Evolutionary conservation across 1,140 invertebrate species (phyloP).

Genomic region (Patella vulgata): DNA sequence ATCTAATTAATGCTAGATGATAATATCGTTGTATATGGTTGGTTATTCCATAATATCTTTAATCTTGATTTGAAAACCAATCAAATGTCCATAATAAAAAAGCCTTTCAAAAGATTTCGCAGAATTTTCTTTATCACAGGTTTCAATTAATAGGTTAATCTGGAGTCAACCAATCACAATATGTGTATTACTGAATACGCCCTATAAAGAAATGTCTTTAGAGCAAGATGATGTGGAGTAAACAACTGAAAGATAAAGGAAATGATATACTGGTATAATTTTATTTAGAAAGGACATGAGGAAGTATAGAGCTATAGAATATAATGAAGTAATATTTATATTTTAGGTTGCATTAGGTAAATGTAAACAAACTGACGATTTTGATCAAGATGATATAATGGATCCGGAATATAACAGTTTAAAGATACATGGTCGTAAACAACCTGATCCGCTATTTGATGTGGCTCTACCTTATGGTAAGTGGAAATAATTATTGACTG

Average conservation of each 20-base stretch:
- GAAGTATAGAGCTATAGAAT: neutral
- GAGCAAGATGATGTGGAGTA: neutral
- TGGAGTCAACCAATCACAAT: constrained; percentile 5
- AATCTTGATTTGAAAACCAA: no score
- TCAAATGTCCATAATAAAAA: no score
- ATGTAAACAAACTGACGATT: constrained; percentile 32
- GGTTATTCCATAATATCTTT: no score
- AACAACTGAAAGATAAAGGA: neutral
- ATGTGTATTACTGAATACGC: constrained; percentile 5
- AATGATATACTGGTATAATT: neutral
- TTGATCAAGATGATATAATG: constrained; percentile 39
- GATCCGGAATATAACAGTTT: constrained; percentile 55
- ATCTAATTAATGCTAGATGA: no score
- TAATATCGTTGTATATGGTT: no score
- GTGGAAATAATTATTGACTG: constrained; percentile 8
- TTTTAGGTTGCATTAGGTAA: constrained; percentile 63
- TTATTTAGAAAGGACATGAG: neutral
- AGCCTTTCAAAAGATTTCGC: no score
- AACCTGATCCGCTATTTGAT: constrained; percentile 53
- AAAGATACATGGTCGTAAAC: constrained; percentile 46
- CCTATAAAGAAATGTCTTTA: neutral
- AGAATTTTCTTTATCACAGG: no score
- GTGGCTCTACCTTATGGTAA: constrained; percentile 53
- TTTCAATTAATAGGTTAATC: no score
- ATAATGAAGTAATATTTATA: neutral